A percentile compares a stretch with the other conserved stretches of the same genome.
Evolutionary conservation across 1,140 invertebrate genomes (phyloP).

Genomic region (Aphelenchoides avenae): DNA sequence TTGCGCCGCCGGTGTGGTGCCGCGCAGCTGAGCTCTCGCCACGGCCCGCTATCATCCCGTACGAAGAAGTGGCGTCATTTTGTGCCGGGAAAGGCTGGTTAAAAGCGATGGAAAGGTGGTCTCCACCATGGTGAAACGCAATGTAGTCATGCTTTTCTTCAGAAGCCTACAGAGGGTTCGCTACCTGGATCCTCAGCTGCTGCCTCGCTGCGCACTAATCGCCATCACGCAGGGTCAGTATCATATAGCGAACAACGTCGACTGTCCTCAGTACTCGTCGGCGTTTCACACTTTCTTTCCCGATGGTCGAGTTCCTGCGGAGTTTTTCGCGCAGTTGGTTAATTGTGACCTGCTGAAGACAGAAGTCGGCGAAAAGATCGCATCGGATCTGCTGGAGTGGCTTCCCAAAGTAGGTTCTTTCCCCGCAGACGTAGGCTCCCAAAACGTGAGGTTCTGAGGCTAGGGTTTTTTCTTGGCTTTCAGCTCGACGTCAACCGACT

Average conservation of each 20-base stretch:
- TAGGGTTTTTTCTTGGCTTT: no score
- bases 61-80: conserved; percentile 12
- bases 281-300: conserved; percentile 14
- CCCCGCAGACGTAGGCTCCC: no score
- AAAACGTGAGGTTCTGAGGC: no score
- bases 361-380: conserved; percentile 6
- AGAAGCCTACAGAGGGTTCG: conserved; percentile 11
- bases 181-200: conserved; percentile 2
- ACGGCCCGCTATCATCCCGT: conserved; percentile 13
- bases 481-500: conserved; percentile 15
- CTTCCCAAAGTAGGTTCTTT: no score
- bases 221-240: conserved; percentile 11
- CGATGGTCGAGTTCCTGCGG: conserved; percentile 15
- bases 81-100: conserved; percentile 16
- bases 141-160: conserved; percentile 8
- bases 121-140: not conserved
- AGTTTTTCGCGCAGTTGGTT: conserved; percentile 9
- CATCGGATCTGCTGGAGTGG: conserved; percentile 3
- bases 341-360: conserved; percentile 4
- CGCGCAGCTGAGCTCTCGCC: conserved; percentile 16
- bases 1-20: conserved; percentile 4
- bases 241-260: conserved; percentile 15
- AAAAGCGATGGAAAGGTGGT: no score
- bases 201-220: conserved; percentile 6
- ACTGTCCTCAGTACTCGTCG: conserved; percentile 3